Evolutionary conservation across 2,113 vertebrate genomes (phyloP).

Genomic region (Fregata magnificens): DNA sequence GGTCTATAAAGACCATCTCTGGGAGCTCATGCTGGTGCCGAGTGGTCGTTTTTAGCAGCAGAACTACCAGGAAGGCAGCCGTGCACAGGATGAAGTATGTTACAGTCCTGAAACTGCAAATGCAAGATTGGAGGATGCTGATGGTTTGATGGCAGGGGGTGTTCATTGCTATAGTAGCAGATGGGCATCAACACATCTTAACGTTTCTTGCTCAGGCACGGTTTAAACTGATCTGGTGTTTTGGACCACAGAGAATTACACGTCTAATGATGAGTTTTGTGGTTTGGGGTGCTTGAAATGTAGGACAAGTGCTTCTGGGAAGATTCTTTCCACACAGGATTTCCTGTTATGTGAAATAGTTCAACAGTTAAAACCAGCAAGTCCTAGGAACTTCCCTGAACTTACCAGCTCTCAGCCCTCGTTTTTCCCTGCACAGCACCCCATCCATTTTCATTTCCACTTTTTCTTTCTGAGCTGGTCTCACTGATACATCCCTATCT

Average conservation of each 20-base stretch:
- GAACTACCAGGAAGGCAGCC: neutral
- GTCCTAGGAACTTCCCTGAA: neutral
- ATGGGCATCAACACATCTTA: neutral
- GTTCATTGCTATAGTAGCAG: neutral
- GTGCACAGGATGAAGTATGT: neutral
- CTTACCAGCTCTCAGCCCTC: neutral
- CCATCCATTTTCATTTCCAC: neutral
- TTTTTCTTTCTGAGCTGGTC: neutral
- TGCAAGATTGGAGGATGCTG: neutral
- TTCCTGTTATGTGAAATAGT: conserved; percentile 14
- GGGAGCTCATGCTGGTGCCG: neutral
- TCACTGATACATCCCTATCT: neutral
- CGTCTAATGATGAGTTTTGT: conserved; percentile 39
- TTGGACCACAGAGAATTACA: neutral
- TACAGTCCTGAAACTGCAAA: neutral
- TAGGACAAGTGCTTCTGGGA: conserved; percentile 45
- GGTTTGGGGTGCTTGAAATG: conserved; percentile 36
- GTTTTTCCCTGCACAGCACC: neutral
- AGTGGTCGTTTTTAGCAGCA: neutral
- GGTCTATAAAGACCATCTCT: neutral
- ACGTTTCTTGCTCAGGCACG: neutral
- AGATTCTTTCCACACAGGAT: conserved; percentile 8
- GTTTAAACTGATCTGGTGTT: neutral
- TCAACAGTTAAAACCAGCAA: neutral
- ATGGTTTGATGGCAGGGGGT: neutral